A percentile compares a stretch with the other conserved stretches of the same genome.
These are phyloP conservation scores for Hippoglossus hippoglossus DNA, from an alignment of 2,797 vertebrate genomes.

Conservation along the genomic window DNA sequence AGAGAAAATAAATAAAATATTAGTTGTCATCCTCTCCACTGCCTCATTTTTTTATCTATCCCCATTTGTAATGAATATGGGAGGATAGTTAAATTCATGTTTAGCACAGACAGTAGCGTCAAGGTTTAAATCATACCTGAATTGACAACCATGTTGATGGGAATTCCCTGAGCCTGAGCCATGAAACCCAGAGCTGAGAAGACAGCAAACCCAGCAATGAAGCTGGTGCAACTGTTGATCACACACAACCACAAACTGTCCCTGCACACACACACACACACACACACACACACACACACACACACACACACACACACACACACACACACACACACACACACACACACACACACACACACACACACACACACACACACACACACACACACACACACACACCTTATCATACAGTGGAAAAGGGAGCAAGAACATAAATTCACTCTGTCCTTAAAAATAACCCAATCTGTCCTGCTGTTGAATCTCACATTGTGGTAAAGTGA, in stretches of 20 bases:
- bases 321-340: no score
- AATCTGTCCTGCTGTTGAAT: no score
- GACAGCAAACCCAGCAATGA: slow-evolving; percentile 76
- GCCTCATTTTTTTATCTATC: neutral
- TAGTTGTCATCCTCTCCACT: neutral
- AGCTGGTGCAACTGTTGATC: slow-evolving; percentile 77
- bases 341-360: no score
- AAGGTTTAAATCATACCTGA: slow-evolving; percentile 60
- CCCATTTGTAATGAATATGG: neutral
- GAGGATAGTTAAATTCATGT: neutral
- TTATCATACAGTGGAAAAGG: no score
- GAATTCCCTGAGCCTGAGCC: slow-evolving; percentile 64
- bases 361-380: no score
- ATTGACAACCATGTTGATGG: slow-evolving; percentile 67
- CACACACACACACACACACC: no score
- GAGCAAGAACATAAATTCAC: no score
- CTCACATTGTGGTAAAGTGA: no score
- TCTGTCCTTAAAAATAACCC: no score
- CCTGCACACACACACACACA: slow-evolving; percentile 25
- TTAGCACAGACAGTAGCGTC: neutral
- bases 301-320: no score
- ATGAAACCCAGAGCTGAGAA: slow-evolving; percentile 79
- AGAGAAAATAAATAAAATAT: neutral
- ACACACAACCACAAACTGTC: slow-evolving; percentile 72
- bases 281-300: neutral